phyloP scores from a whole-genome alignment of 1,140 invertebrate genomes.

The Ganaspis sp. region DNA sequence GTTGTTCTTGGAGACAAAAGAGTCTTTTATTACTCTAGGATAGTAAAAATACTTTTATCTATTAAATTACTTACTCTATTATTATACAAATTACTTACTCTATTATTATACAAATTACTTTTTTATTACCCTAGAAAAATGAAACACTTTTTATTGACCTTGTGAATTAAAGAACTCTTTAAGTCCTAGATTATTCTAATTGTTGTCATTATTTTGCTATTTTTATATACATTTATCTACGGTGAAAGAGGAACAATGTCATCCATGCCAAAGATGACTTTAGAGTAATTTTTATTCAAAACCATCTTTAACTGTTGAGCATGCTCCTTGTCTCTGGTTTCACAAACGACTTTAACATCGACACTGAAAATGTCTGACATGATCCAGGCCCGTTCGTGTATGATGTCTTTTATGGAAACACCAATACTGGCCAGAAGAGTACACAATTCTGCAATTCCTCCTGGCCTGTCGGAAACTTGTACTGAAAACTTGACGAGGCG shows the following conservation, averaged over 20 bases:
- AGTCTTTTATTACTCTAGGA: no score
- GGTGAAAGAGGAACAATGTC: not conserved
- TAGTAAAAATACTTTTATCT: no score
- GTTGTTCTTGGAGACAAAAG: no score
- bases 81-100: no score
- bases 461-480: slow-evolving; percentile 90
- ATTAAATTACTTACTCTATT: no score
- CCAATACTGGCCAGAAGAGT: slow-evolving; percentile 84
- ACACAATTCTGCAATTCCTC: slow-evolving; percentile 91
- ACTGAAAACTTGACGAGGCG: slow-evolving; percentile 91
- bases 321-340: slow-evolving; percentile 89
- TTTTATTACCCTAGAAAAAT: no score
- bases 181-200: no score
- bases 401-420: slow-evolving; percentile 95
- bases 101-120: no score
- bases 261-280: slow-evolving; percentile 65
- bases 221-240: not conserved
- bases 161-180: no score
- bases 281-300: slow-evolving; percentile 79
- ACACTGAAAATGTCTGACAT: slow-evolving; percentile 91
- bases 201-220: not conserved
- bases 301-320: slow-evolving; percentile 81
- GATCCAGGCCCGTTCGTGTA: slow-evolving; percentile 95
- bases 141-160: no score
- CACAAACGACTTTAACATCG: slow-evolving; percentile 88